Conservation (phyloP, 2,888 invertebrate species). For the Heteromyza rotundicornis region DNA sequence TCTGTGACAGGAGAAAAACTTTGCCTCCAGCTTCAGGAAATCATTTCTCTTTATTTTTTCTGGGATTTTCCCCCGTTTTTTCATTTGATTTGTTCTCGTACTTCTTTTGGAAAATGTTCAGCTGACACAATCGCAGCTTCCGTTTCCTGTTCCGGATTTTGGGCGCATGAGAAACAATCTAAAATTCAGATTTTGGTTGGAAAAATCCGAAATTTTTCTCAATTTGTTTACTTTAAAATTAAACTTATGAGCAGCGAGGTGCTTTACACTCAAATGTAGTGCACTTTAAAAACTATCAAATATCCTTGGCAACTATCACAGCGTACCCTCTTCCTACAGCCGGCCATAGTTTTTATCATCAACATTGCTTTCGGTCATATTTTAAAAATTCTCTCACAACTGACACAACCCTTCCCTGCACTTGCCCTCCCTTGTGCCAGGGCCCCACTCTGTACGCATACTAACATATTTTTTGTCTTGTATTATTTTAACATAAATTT, state of each 20-base stretch:
- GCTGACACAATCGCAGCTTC: conserved; percentile 10
- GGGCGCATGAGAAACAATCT: no score
- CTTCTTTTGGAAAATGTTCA: neutral
- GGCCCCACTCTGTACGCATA: no score
- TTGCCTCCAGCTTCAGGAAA: neutral
- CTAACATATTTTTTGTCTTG: conserved; percentile 5
- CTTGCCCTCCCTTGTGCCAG: neutral
- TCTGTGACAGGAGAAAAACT: neutral
- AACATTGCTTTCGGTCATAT: neutral
- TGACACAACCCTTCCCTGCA: neutral
- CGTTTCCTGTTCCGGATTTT: conserved; percentile 3
- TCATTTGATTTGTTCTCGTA: neutral
- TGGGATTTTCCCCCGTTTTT: neutral
- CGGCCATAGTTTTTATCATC: no score
- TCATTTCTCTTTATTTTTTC: neutral
- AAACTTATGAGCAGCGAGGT: no score
- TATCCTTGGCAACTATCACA: no score
- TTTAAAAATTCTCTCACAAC: neutral
- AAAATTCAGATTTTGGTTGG: no score
- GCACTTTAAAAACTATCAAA: no score
- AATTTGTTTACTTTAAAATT: no score
- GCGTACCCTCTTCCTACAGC: no score
- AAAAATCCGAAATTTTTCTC: neutral
- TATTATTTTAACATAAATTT: conserved; percentile 26
- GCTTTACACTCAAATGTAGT: no score